Percentiles rank a stretch among this genome's conserved stretches.
Evolutionary conservation across 2,113 vertebrate species (phyloP).

Genomic region (Scomber scombrus): DNA sequence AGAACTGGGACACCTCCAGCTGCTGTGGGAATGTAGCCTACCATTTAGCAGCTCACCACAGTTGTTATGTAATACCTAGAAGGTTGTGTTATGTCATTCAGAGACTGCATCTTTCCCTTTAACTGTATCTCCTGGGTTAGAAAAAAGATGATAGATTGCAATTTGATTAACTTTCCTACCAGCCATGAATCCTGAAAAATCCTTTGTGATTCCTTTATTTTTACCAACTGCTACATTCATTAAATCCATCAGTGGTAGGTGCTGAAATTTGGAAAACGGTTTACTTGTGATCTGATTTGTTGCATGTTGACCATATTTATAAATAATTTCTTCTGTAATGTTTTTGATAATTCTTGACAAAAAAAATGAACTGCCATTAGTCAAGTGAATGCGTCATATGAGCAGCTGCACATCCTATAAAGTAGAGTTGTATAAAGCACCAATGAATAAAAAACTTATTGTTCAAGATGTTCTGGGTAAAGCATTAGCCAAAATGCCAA

Average conservation of each 20-base stretch:
- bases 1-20: conserved; percentile 44
- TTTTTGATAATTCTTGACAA: not conserved
- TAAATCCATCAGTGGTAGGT: not conserved
- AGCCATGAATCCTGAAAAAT: not conserved
- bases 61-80: conserved; percentile 51
- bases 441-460: no score
- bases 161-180: conserved; percentile 6
- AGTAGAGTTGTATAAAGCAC: no score
- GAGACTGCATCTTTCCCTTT: conserved; percentile 35
- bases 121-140: conserved; percentile 39
- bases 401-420: no score
- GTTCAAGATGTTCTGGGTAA: not conserved
- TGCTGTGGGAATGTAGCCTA: conserved; percentile 44
- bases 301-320: not conserved
- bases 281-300: not conserved
- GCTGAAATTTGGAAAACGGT: not conserved
- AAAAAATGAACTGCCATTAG: not conserved
- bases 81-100: conserved; percentile 59
- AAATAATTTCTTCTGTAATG: not conserved
- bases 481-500: not conserved
- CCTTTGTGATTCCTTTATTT: conserved; percentile 20
- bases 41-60: conserved; percentile 38
- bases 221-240: not conserved
- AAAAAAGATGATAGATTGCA: conserved; percentile 26
- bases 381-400: not conserved